Evolutionary conservation across 1,140 invertebrate genomes (phyloP).

Genomic region (Pantala flavescens): DNA sequence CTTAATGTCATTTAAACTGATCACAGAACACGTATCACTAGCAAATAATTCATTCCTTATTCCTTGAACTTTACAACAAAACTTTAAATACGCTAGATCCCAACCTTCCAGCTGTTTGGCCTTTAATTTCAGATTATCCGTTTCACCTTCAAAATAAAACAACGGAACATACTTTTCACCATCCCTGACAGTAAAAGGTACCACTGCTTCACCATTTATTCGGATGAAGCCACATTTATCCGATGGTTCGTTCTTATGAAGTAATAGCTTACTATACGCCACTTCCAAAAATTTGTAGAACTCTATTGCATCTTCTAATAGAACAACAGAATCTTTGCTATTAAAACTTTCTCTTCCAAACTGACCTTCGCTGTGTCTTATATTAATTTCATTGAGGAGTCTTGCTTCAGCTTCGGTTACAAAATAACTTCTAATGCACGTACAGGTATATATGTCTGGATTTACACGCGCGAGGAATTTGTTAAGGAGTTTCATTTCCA

Average conservation of each 20-base stretch:
- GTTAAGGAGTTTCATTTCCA: constrained; percentile 76
- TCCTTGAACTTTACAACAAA: constrained; percentile 88
- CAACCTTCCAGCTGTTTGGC: constrained; percentile 75
- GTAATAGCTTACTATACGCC: constrained; percentile 70
- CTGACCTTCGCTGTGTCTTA: constrained; percentile 79
- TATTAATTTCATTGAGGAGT: constrained; percentile 87
- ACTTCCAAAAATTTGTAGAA: constrained; percentile 85
- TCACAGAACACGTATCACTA: constrained; percentile 77
- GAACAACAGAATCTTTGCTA: constrained; percentile 78
- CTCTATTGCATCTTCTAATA: constrained; percentile 72
- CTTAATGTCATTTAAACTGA: constrained; percentile 79
- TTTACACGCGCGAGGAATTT: constrained; percentile 72
- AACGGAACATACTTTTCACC: constrained; percentile 78
- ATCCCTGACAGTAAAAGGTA: constrained; percentile 80
- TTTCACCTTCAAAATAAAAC: constrained; percentile 91
- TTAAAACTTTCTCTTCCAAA: constrained; percentile 86
- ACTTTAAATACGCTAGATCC: constrained; percentile 85
- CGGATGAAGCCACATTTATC: constrained; percentile 87
- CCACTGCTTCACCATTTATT: constrained; percentile 87
- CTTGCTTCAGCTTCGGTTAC: constrained; percentile 83
- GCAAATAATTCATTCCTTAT: constrained; percentile 83
- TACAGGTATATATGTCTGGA: constrained; percentile 74
- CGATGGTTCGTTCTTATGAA: constrained; percentile 38
- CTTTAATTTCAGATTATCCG: constrained; percentile 75
- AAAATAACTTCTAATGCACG: constrained; percentile 84